Base-by-base conservation (phyloP, 2,888 invertebrate species). In the Strigamia transsilvanica region DNA sequence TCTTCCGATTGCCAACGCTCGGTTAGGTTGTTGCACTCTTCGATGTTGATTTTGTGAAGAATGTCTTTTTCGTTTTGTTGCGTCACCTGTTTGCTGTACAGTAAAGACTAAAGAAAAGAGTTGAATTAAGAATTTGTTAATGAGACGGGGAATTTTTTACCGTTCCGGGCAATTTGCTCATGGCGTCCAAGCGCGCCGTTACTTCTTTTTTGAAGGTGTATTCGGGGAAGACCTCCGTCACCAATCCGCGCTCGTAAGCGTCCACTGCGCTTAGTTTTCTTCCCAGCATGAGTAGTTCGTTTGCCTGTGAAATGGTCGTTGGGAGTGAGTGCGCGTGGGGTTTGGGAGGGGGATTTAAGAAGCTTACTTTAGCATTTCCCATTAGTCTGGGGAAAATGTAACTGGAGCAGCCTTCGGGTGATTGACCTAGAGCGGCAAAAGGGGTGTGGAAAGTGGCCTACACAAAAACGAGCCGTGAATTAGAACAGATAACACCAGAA, bases 361-460 rank as follows among this genome's bases (percentile, higher is more conserved):
- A n/a, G 82, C 84, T 82, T 83, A 89, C 94, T 90, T 94, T 95
- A 83, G 93, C 92, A 81, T 91, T 90, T 7, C 98, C 98, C 89
- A 99, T 91, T 80, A 97, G 89, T 86, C 90, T 90, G 0, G 98
- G 96, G 87, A 97, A 97, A 82, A 92, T 92, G 85, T 92, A 93
- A 23, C 95, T 92, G 3, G 97, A 96, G 86, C 96, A 95, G 10
- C 93, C 97, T 90, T 99, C 98, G 18, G 97, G 93, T 46, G 93
- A 92, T 84, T 98, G 90, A 1, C 97, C 97, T 82, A 98, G 88
- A 84, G 91, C 91, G 21, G 93, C 91, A 88, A 99, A 99, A 9
- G 98, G 98, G 15, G 96, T 94, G 83, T 92, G 90, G 88, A 98
- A 97, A 83, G 93, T 94, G 0, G 97, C 94, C 94, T 95, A 85